These are phyloP conservation scores for Anticlea derivata DNA, from an alignment of 2,888 invertebrate species.

Conservation along the genomic window DNA sequence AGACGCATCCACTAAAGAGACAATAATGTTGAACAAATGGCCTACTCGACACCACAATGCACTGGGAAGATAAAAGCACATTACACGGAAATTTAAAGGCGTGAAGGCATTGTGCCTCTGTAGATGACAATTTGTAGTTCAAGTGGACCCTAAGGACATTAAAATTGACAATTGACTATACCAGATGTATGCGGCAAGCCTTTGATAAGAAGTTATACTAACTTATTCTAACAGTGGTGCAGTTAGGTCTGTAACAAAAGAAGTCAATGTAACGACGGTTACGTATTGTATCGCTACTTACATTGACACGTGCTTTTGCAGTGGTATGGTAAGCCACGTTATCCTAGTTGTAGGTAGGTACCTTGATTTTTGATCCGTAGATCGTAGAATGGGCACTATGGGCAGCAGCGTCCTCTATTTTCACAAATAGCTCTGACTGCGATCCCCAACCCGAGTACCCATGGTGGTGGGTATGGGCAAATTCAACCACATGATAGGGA, in stretches of 20 bases:
- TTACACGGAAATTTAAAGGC: constrained; percentile 80
- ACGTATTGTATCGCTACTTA: too few species aligned
- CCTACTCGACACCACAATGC: constrained; percentile 73
- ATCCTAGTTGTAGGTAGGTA: too few species aligned
- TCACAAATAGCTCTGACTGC: too few species aligned
- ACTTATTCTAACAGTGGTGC: not conserved
- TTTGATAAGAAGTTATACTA: constrained; percentile 14
- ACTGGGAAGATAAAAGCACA: constrained; percentile 71
- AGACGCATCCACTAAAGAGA: constrained; percentile 63
- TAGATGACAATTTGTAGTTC: constrained; percentile 79
- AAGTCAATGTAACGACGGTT: not conserved
- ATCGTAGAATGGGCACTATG: too few species aligned
- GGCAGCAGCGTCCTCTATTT: too few species aligned
- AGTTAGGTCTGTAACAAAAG: not conserved
- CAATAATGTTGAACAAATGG: constrained; percentile 77
- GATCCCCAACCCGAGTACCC: too few species aligned
- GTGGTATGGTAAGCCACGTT: too few species aligned
- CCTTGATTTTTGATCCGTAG: too few species aligned
- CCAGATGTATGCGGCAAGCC: constrained; percentile 61
- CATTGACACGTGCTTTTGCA: not conserved
- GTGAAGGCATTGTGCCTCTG: constrained; percentile 69
- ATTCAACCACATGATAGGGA: too few species aligned
- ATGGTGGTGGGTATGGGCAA: too few species aligned
- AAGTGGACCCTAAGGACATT: constrained; percentile 63
- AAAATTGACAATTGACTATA: constrained; percentile 71